Conservation (phyloP, 2,888 invertebrate species). For the Coleophora flavipennella region DNA sequence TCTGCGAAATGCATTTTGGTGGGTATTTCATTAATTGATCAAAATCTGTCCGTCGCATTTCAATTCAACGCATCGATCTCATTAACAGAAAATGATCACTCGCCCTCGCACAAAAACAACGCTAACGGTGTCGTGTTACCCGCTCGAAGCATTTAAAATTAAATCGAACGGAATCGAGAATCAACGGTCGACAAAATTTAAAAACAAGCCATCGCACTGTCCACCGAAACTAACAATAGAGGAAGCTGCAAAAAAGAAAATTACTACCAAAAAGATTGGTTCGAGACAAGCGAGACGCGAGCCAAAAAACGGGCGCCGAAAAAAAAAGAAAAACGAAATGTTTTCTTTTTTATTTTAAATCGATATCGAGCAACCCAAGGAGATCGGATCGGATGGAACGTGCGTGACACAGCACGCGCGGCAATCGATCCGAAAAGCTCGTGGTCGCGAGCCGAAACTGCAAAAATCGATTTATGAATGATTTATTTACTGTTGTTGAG, state of each 20-base stretch:
- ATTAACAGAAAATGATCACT: too few species aligned
- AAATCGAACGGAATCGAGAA: slow-evolving; percentile 32
- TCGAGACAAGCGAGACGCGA: slow-evolving; percentile 36
- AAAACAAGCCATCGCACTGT: slow-evolving; percentile 38
- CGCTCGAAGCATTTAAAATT: slow-evolving; percentile 33
- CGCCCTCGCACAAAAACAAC: not conserved
- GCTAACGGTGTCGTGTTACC: too few species aligned
- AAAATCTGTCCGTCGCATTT: too few species aligned
- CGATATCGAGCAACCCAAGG: slow-evolving; percentile 44
- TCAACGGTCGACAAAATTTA: slow-evolving; percentile 41
- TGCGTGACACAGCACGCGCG: slow-evolving; percentile 57
- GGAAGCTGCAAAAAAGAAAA: slow-evolving; percentile 29
- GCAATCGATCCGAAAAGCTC: slow-evolving; percentile 37
- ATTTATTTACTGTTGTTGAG: too few species aligned
- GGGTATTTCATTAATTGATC: too few species aligned
- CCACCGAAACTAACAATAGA: slow-evolving; percentile 34
- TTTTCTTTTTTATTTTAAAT: slow-evolving; percentile 7
- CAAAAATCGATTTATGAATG: slow-evolving; percentile 44
- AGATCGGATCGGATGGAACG: slow-evolving; percentile 35
- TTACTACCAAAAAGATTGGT: slow-evolving; percentile 40
- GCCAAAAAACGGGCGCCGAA: slow-evolving; percentile 43
- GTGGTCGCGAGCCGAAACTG: slow-evolving; percentile 20
- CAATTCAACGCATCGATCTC: too few species aligned
- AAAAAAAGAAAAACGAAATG: slow-evolving; percentile 30
- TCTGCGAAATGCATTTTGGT: too few species aligned